Conservation (phyloP, 2,888 invertebrate genomes). For the Tenthredo notha region DNA sequence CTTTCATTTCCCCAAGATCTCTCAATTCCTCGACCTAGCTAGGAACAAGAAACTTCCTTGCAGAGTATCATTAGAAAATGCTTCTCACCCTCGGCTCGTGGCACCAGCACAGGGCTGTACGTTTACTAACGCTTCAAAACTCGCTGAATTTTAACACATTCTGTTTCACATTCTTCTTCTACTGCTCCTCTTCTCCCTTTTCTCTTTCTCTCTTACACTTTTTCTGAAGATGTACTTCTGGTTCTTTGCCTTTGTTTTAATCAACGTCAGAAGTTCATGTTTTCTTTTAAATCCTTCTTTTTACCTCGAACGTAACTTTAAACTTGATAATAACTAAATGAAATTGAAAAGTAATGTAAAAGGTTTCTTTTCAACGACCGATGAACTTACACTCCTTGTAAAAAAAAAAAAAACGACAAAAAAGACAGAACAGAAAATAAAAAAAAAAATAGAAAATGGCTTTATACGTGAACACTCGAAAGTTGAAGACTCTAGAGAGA, state of each 20-base stretch:
- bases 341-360: background rate
- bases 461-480: background rate
- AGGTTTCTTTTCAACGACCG: background rate
- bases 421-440: too few species aligned
- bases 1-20: background rate
- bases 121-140: slow-evolving; percentile 12
- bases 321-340: background rate
- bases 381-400: background rate
- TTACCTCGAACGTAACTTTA: background rate
- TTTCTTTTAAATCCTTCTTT: background rate
- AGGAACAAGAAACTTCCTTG: background rate
- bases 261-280: slow-evolving; percentile 15
- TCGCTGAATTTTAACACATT: slow-evolving; percentile 26
- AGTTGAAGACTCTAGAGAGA: background rate
- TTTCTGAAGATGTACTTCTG: background rate
- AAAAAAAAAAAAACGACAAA: too few species aligned
- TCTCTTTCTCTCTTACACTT: background rate
- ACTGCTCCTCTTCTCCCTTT: background rate
- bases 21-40: background rate
- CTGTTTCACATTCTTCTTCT: background rate
- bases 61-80: slow-evolving; percentile 32
- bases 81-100: slow-evolving; percentile 20
- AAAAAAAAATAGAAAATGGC: background rate
- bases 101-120: background rate
- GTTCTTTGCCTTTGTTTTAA: slow-evolving; percentile 21